Evolutionary conservation across 2,797 vertebrate species (phyloP), one percentile per base, ranked within the genome.

Genomic region (Premnoplex brunnescens): DNA sequence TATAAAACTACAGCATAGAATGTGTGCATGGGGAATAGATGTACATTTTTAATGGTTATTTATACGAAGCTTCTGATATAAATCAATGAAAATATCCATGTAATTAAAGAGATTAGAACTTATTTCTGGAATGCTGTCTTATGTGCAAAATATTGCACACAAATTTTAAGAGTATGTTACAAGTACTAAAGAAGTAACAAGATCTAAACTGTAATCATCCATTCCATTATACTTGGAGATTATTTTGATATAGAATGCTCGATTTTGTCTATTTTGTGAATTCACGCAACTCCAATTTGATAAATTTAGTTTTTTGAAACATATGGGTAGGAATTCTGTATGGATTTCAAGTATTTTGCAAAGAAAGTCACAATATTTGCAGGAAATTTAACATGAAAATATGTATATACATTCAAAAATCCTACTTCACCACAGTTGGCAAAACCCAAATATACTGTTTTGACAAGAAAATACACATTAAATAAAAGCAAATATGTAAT

Each of bases 1-100:
- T 83, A 83, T 59, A 89, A 92, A 95, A 85, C 18, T 91, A 71
- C 58, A 76, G 76, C 52, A 46, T 71, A 73, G 27, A 87, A 89
- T 69, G 68, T 36, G 26, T 85, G 74, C 51, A 79, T n/a, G 12
- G 55, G 85, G 71, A 92, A 85, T 43, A 77, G 44, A 49, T 30
- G 21, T n/a, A 36, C 8, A 36, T 73, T 85, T 84, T 94, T 68
- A 54, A 83, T 44, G 43, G 36, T 82, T 85, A 76, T 89, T 89
- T 85, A 89, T 73, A 58, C 12, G 59, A 82, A 72, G 15, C 3
- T 68, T 66, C 51, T 87, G 36, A 48, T 56, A 75, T 82, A 85
- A 92, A 89, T 89, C 82, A 91, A 58, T 66, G 34, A 27, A 85
- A 78, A 30, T 48, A 89, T 87, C 85, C 18, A 20, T 20, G 12